Base-by-base conservation (phyloP, 2,113 vertebrate genomes). In the Antechinus flavipes region DNA sequence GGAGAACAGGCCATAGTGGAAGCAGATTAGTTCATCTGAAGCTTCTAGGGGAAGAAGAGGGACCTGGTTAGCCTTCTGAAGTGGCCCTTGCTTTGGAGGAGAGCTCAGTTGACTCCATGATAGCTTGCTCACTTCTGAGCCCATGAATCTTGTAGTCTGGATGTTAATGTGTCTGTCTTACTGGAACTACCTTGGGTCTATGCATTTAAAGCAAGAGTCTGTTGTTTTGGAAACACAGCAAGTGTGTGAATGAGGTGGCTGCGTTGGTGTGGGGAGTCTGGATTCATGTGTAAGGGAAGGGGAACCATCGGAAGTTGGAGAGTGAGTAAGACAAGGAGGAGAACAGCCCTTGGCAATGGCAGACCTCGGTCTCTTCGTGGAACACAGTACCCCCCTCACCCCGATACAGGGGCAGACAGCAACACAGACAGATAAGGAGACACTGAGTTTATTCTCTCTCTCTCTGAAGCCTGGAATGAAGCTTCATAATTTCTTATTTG, bases 391-490 rank as follows among this genome's bases (percentile, higher is more conserved):
- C 35, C 61, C 35, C 30, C n/a, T 76, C 61, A 19, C 35, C 12
- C 35, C 16, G 30, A 68, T 30, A 68, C 7, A 68, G 61, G 30
- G 61, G 30, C 61, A 68, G 10, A 19, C 14, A n/a, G n/a, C 61
- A 19, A n/a, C 61, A 76, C 61, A 76, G 1, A n/a, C 95, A 50
- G 12, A 4, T 22, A 95, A 76, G 93, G 46, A 90, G 92, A 90
- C 61, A n/a, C 94, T 94, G 91, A 94, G 93, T 94, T 84, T 92
- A 68, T 92, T 96, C 23, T 94, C 90, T 91, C 93, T 90, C 89
- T 91, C 93, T 90, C 89, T 94, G 96, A 96, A 95, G 95, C 90
- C 96, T 97, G 95, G 97, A 95, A 96, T 97, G 35, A 68, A 19
- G 35, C 35, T 19, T 16, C 61, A 76, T 52, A 52, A 52, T 52